Evolutionary conservation across 2,797 vertebrate genomes (phyloP).

Genomic region (Natrix natrix): DNA sequence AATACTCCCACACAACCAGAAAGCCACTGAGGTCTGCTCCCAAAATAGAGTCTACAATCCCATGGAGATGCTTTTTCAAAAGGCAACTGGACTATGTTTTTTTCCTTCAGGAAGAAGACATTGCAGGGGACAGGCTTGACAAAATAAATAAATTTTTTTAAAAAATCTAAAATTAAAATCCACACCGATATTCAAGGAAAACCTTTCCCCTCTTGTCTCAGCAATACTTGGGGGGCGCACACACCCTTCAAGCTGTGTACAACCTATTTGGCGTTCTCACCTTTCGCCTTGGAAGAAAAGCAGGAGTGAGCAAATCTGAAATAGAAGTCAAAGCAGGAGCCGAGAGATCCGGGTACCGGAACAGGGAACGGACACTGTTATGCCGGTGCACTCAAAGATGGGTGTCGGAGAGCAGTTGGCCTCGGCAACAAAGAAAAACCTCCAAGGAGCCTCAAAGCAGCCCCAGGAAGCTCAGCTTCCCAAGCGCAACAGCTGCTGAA

Average conservation of each 20-base stretch:
- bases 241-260: background rate
- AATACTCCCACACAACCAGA: no score
- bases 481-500: background rate
- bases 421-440: background rate
- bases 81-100: no score
- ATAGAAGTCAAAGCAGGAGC: background rate
- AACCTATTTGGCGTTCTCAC: background rate
- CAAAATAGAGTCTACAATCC: no score
- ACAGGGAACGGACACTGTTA: background rate
- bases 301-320: background rate
- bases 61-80: no score
- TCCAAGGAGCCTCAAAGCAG: background rate
- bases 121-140: no score
- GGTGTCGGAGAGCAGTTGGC: background rate
- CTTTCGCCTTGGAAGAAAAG: background rate
- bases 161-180: no score
- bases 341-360: background rate
- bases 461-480: background rate
- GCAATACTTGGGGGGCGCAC: background rate
- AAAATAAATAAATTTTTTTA: no score
- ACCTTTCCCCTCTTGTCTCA: background rate
- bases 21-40: no score
- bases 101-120: no score
- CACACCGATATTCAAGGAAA: background rate
- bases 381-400: background rate